These are phyloP conservation scores for Arge pagana DNA, from an alignment of 2,888 invertebrate genomes.

Conservation along the genomic window DNA sequence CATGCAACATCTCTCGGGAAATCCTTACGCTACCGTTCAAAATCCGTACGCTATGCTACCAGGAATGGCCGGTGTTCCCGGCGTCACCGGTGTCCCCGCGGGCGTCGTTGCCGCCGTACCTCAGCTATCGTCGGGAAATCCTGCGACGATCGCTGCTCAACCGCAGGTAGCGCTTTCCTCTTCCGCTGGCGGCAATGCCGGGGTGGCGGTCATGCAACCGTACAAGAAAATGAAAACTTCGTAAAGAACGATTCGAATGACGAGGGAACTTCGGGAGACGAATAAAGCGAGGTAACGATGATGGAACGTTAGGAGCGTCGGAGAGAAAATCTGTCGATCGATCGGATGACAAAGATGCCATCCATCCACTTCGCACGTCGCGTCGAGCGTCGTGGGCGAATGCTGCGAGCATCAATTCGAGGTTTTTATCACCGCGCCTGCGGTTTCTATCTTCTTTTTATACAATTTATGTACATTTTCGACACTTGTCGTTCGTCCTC, in stretches of 20 bases:
- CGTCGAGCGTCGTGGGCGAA: too few relatives aligned
- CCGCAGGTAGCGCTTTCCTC: conserved; percentile 58
- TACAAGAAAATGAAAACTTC: conserved; percentile 92
- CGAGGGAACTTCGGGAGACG: too few relatives aligned
- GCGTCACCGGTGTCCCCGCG: conserved; percentile 61
- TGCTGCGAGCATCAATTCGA: too few relatives aligned
- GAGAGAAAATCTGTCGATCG: too few relatives aligned
- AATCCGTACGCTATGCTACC: conserved; percentile 52
- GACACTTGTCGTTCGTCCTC: too few relatives aligned
- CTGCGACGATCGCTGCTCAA: conserved; percentile 56
- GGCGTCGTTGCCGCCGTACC: conserved; percentile 55
- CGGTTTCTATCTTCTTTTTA: too few relatives aligned
- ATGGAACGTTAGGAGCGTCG: too few relatives aligned
- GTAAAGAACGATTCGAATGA: conserved; percentile 55
- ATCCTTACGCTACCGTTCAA: conserved; percentile 42
- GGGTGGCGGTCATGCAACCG: conserved; percentile 70
- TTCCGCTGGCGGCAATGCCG: conserved; percentile 50
- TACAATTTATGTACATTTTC: too few relatives aligned
- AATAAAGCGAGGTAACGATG: too few relatives aligned
- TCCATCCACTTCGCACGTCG: too few relatives aligned
- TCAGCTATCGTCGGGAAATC: conserved; percentile 46
- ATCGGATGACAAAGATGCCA: too few relatives aligned
- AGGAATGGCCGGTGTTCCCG: conserved; percentile 57
- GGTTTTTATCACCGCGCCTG: too few relatives aligned
- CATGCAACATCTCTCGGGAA: conserved; percentile 30